Percentiles rank a stretch among this genome's conserved stretches.
Conservation (phyloP, 2,797 vertebrate genomes). For the Enteromius fasciolatus region DNA sequence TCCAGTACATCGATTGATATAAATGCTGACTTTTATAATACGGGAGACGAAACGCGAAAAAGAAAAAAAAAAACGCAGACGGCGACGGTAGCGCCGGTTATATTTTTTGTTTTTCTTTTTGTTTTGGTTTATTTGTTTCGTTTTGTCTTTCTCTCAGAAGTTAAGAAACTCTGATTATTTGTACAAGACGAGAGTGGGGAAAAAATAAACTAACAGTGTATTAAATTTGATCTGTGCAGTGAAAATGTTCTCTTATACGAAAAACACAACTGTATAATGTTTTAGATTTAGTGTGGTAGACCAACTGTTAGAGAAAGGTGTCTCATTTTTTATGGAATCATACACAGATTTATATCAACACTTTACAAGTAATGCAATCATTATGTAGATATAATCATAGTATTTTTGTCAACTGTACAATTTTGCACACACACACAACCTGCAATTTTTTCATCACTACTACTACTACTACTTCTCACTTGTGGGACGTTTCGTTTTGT, state of each 20-base stretch:
- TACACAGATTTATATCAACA: constrained; percentile 91
- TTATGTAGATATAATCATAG: constrained; percentile 86
- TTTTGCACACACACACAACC: constrained; percentile 83
- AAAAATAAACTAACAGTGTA: constrained; percentile 79
- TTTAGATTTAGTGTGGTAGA: constrained; percentile 93
- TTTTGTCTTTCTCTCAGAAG: constrained; percentile 83
- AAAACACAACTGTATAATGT: constrained; percentile 88
- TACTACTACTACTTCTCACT: constrained; percentile 58
- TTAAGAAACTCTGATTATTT: constrained; percentile 88
- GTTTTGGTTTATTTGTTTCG: constrained; percentile 78
- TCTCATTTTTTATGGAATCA: constrained; percentile 94
- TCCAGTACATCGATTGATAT: constrained; percentile 94
- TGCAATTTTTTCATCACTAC: constrained; percentile 84
- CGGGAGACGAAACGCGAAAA: constrained; percentile 71
- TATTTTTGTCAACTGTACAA: constrained; percentile 87
- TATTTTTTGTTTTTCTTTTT: constrained; percentile 87
- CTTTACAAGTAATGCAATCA: constrained; percentile 91
- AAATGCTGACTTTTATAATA: constrained; percentile 96
- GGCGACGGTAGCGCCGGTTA: constrained; percentile 85
- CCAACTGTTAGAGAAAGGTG: constrained; percentile 87
- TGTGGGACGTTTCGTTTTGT: constrained; percentile 64
- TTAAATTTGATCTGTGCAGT: constrained; percentile 93
- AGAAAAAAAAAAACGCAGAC: constrained; percentile 68
- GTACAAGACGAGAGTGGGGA: constrained; percentile 80
- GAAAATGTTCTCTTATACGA: constrained; percentile 92